Evolutionary conservation across 2,797 vertebrate genomes (phyloP).

Genomic region (Lateolabrax maculatus): DNA sequence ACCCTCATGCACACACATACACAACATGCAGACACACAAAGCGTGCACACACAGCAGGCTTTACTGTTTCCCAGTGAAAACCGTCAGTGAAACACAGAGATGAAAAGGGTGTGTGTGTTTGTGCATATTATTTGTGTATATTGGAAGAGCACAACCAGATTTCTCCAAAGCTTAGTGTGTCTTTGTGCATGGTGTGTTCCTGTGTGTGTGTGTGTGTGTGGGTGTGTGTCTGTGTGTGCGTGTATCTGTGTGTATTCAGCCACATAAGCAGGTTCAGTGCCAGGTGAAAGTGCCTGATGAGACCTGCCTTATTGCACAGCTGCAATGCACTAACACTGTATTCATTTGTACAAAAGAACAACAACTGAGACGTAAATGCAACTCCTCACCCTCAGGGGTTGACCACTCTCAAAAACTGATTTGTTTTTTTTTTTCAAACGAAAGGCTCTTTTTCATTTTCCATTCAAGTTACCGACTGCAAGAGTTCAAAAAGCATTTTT

Average conservation of each 20-base stretch:
- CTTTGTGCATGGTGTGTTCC: too few relatives aligned
- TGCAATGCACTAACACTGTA: not conserved
- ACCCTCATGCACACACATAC: not conserved
- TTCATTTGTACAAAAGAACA: not conserved
- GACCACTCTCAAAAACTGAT: not conserved
- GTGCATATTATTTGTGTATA: not conserved
- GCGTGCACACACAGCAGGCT: constrained; percentile 11
- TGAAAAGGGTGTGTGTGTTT: not conserved
- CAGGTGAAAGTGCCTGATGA: constrained; percentile 40
- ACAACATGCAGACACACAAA: not conserved
- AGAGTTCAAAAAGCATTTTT: not conserved
- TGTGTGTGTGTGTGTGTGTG: not conserved
- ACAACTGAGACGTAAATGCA: not conserved
- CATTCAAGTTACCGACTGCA: not conserved
- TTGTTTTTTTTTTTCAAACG: not conserved
- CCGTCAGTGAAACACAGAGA: not conserved
- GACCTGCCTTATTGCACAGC: constrained; percentile 34
- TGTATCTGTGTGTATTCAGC: constrained; percentile 42
- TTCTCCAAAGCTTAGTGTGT: not conserved
- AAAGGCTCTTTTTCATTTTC: not conserved
- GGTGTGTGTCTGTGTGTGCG: constrained; percentile 7
- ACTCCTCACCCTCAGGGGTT: not conserved
- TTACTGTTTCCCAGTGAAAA: constrained; percentile 8
- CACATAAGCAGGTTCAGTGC: constrained; percentile 63
- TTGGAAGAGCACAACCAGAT: not conserved